phyloP scores from a whole-genome alignment of 2,113 vertebrate genomes.

The Lasiurus borealis region DNA sequence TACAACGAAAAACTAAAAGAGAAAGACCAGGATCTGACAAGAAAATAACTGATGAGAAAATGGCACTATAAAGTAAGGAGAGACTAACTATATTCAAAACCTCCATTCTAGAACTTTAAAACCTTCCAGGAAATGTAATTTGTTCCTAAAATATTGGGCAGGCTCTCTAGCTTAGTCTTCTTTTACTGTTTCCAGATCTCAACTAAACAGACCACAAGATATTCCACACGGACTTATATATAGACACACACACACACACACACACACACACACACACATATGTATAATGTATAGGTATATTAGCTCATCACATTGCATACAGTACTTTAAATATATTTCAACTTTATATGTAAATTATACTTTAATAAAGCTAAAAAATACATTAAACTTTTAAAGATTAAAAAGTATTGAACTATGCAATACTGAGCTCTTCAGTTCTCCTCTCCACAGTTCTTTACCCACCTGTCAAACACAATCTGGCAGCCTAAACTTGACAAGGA shows the following conservation, averaged over 20 bases:
- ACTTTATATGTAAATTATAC: neutral
- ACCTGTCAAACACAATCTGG: neutral
- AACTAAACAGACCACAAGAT: neutral
- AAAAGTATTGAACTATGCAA: neutral
- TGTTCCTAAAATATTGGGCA: slow-evolving; percentile 15
- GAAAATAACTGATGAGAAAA: neutral
- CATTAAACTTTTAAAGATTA: neutral
- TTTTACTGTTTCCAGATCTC: neutral
- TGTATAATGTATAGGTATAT: neutral
- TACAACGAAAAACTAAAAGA: neutral
- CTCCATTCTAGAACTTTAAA: slow-evolving; percentile 8
- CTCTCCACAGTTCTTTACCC: neutral
- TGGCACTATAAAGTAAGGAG: neutral
- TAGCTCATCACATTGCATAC: neutral
- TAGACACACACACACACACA: neutral
- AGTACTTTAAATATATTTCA: neutral
- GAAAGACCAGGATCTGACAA: neutral
- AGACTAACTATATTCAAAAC: neutral
- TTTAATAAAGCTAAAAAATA: neutral
- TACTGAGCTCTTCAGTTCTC: neutral
- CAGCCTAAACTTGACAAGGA: neutral
- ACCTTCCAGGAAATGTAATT: slow-evolving; percentile 3
- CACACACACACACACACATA: neutral
- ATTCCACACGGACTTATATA: neutral
- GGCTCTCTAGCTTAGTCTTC: neutral